Base-by-base conservation (phyloP, 1,140 invertebrate species). In the Galleria mellonella region DNA sequence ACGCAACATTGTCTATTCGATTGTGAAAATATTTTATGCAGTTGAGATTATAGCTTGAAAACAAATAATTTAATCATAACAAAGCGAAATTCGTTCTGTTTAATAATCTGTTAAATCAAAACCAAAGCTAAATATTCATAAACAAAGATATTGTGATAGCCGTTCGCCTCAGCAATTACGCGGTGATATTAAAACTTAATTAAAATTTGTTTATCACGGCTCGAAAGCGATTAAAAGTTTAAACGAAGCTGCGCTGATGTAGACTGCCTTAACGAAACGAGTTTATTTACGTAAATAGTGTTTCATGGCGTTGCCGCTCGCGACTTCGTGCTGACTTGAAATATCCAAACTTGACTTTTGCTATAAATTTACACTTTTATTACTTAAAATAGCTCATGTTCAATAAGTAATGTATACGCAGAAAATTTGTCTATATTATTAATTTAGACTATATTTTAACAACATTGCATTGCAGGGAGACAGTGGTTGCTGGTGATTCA, bases 201-300 rank as follows among this genome's bases (percentile, higher is more conserved):
- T 83, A 83, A 83, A 83, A 83, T 81, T 83, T 83, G 76, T 81
- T 83, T 81, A 83, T 83, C 79, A 72, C 71, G 76, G 70, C 76
- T 81, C 67, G 66, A 77, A 83, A 81, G 74, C 79, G 79, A 83
- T 83, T 83, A 83, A 83, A 83, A 83, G 62, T 83, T 83, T 83
- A 83, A 83, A 81, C 76, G 79, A 81, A 72, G 65, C 74, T 61
- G 68, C 72, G 71, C 65, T 66, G 63, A 72, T 70, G 70, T 73
- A 70, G 62, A 72, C 69, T 68, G 74, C 74, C 76, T 78, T 72
- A 70, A 59, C 72, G 62, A 66, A 72, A 78, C 59, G 62, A 76
- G 63, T 77, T 83, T 75, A 78, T 78, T 72, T 78, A 66, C 63
- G 53, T 66, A 67, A 71, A 68, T 67, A 69, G 62, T 72, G 60